Evolutionary conservation across 2,113 vertebrate species (phyloP), one percentile per base, ranked within the genome.

Genomic region (Percopsis transmontana): DNA sequence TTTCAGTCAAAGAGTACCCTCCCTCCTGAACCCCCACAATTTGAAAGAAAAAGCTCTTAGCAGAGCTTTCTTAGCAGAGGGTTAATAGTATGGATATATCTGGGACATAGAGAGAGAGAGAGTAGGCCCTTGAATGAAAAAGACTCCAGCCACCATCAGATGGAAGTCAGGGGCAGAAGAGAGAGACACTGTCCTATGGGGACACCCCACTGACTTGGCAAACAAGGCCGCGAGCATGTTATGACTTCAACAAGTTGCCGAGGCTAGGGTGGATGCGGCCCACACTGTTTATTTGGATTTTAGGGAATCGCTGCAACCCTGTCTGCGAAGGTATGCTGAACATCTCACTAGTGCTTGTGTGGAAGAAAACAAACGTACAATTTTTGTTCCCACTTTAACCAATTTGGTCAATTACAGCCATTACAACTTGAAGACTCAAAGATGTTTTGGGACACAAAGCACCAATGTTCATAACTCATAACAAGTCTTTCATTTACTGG

Each of bases 81-180:
- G 69, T 77, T 89, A 90, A 89, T 89, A 56, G 76, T 85, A 72
- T 84, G 65, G 62, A 87, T 90, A 91, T 82, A 85, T 72, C 83
- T 77, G 50, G 68, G 71, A 77, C 61, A 75, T 59, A 62, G 70
- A 73, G 68, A 54, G 45, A 52, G 44, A 76, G 59, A 79, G 72
- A 81, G 79, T 53, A 59, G 59, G 62, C 8, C 76, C 58, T 80
- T 74, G 45, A 62, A 78, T 68, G 76, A 56, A 59, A 72, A 50
- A 50, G 19, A 18, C 14, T 50, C 16, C 61, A 47, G 51, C 63
- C 47, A 55, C 53, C 55, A 61, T 58, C 70, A 54, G 71, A 56
- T 27, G 55, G 19, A 53, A 53, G 51, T 57, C 42, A 58, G 60
- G 54, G 24, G 48, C 42, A 74, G 75, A 73, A 9, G 20, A 78